These are phyloP conservation scores for Trichoplusia ni DNA, from an alignment of 1,140 invertebrate species.

Conservation along the genomic window DNA sequence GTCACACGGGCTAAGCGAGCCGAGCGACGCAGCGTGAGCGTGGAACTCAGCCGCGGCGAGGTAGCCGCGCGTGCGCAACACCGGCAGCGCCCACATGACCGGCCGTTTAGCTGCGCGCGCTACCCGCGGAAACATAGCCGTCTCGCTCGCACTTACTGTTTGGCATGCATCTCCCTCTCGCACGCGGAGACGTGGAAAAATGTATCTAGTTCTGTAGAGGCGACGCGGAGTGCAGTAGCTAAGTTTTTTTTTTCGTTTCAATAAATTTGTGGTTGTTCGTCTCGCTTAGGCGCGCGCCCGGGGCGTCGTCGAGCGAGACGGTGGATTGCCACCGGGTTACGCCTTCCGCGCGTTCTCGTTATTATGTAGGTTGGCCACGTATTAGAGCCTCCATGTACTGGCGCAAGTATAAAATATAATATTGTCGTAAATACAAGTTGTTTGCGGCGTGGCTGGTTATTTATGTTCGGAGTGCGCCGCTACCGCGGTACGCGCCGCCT, in stretches of 20 bases:
- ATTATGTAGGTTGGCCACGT: constrained; percentile 76
- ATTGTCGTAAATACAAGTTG: constrained; percentile 75
- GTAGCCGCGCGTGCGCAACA: constrained; percentile 79
- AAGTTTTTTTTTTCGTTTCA: constrained; percentile 77
- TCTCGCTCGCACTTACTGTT: constrained; percentile 52
- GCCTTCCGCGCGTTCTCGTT: constrained; percentile 78
- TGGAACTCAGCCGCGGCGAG: constrained; percentile 68
- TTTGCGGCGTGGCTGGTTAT: constrained; percentile 70
- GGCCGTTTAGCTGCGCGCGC: constrained; percentile 64
- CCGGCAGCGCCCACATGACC: constrained; percentile 78
- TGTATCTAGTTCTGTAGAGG: constrained; percentile 80
- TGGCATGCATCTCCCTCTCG: constrained; percentile 48
- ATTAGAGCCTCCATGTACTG: constrained; percentile 75
- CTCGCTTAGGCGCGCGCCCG: constrained; percentile 74
- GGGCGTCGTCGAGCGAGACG: constrained; percentile 73
- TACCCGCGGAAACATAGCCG: constrained; percentile 47
- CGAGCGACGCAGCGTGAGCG: constrained; percentile 73
- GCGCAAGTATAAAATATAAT: constrained; percentile 77
- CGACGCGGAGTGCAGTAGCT: constrained; percentile 79
- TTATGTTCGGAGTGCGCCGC: constrained; percentile 70
- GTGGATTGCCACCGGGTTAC: constrained; percentile 78
- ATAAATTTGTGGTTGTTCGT: constrained; percentile 80
- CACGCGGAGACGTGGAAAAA: constrained; percentile 74
- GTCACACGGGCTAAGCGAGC: constrained; percentile 74
- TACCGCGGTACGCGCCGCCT: constrained; percentile 71